phyloP scores from a whole-genome alignment of 2,113 vertebrate species.

The Scomber scombrus region DNA sequence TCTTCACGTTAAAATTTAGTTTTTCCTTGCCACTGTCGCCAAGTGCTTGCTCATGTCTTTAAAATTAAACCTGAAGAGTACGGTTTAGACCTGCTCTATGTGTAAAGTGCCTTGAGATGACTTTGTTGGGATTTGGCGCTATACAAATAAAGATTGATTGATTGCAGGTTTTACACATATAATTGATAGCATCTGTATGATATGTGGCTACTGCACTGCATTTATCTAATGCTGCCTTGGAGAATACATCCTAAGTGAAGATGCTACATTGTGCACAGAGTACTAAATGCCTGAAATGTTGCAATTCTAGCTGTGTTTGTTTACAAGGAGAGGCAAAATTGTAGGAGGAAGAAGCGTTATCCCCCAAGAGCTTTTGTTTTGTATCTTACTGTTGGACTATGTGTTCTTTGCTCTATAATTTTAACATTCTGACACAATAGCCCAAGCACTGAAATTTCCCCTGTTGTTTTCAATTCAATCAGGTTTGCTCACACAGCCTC shows the following conservation, averaged over 20 bases:
- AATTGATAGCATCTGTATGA: background rate
- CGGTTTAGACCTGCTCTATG: too few relatives aligned
- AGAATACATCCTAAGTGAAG: background rate
- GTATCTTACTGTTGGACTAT: constrained; percentile 5
- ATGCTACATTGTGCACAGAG: background rate
- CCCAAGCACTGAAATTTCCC: constrained; percentile 20
- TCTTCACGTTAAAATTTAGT: too few relatives aligned
- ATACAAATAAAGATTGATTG: too few relatives aligned
- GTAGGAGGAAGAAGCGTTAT: background rate
- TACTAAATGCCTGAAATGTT: background rate
- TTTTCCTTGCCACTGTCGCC: too few relatives aligned
- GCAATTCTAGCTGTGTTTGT: background rate
- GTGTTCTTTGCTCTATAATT: background rate
- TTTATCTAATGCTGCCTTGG: background rate
- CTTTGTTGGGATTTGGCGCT: too few relatives aligned
- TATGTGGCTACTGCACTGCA: background rate
- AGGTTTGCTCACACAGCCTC: constrained; percentile 20
- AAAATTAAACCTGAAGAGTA: too few relatives aligned
- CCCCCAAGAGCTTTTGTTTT: background rate
- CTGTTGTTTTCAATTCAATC: constrained; percentile 51
- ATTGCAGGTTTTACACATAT: background rate
- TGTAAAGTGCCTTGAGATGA: too few relatives aligned
- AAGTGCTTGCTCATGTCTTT: too few relatives aligned
- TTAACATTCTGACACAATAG: background rate
- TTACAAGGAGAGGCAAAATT: background rate